Conservation (phyloP, 1,140 invertebrate species). For the Saxidomus purpurata region DNA sequence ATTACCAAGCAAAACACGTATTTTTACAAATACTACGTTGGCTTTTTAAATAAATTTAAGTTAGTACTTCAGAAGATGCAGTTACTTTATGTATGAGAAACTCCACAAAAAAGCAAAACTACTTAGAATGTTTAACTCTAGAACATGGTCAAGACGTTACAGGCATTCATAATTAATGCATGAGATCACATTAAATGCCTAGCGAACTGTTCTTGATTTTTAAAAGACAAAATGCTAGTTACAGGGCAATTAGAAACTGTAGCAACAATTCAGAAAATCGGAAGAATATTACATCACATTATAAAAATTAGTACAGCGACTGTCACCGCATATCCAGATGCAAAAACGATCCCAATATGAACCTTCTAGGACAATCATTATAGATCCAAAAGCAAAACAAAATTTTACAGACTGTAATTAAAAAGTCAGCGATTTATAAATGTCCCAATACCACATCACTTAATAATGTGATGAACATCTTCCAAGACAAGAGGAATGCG, state of each 20-base stretch:
- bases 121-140: too few relatives aligned
- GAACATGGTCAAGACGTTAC: too few relatives aligned
- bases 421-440: not conserved
- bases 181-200: too few relatives aligned
- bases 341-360: conserved; percentile 37
- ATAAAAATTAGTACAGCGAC: not conserved
- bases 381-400: not conserved
- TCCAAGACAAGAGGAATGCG: conserved; percentile 23
- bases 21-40: too few relatives aligned
- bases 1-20: too few relatives aligned
- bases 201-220: too few relatives aligned
- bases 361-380: not conserved
- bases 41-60: too few relatives aligned
- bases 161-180: too few relatives aligned
- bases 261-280: not conserved
- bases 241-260: not conserved
- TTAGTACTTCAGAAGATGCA: too few relatives aligned
- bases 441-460: not conserved
- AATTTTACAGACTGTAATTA: not conserved
- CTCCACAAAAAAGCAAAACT: too few relatives aligned
- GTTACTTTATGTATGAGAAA: too few relatives aligned
- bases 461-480: conserved; percentile 55
- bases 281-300: not conserved
- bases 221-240: too few relatives aligned
- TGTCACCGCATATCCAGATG: not conserved